Evolutionary conservation across 2,888 invertebrate species (phyloP), one percentile per base, ranked within the genome.

Genomic region (Exocentrus adspersus): DNA sequence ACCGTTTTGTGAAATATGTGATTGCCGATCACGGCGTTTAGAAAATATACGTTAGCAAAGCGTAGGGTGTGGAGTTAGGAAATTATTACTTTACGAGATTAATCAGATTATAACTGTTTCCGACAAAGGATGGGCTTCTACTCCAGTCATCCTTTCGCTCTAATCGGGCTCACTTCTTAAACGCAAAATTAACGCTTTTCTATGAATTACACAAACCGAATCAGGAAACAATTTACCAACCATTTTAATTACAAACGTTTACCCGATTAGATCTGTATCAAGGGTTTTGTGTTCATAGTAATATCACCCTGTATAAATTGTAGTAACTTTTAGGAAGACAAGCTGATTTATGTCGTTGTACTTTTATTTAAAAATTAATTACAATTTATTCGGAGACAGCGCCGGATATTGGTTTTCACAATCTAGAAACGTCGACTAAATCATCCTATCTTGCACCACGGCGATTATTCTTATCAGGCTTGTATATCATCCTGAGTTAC

Each of bases 101-200:
- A 81, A 80, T 80, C 78, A 77, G 78, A 78, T 81, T 80, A 80
- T 77, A 76, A 77, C 72, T 77, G 76, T 77, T 77, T 79, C 76
- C 72, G 65, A 66, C 62, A 64, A 62, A 69, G 68, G 67, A 51
- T 50, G 53, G 60, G 51, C 42, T 51, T 19, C 30, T 14, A 30
- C 30, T 7, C 24, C 41, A 20, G 42, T 51, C 12, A 37, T 53
- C 41, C 41, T 52, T 53, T 53, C n/a, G 42, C 10, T 14, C 37
- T 20, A 21, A 24, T 42, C 24, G 41, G 37, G 14, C 41, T 12
- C 53, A 53, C 37, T 52, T 52, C 37, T 37, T 41, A 53, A 32
- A 37, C 20, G 14, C 24, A 16, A 12, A 12, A 28, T 30, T 24
- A 51, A 51, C 30, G 14, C 10, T 32, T 41, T 48, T 48, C 48